These are phyloP conservation scores for Standfussiana lucernea DNA, from an alignment of 2,888 invertebrate species.

Conservation along the genomic window DNA sequence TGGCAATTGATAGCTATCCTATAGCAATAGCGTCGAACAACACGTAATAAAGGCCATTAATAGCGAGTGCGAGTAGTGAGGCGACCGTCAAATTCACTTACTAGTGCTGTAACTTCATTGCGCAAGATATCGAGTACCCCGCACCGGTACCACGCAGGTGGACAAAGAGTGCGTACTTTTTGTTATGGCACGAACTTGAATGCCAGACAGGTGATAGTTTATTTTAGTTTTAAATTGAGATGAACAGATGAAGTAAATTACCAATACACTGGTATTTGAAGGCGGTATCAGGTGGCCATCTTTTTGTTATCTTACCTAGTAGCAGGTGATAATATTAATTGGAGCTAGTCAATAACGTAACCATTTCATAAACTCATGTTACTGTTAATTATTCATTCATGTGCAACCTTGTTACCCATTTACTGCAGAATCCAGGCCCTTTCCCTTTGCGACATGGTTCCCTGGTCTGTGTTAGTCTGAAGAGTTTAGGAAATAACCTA, in stretches of 20 bases:
- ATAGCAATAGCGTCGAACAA: constrained; percentile 36
- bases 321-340: background rate
- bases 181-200: background rate
- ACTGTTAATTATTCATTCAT: background rate
- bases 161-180: constrained; percentile 46
- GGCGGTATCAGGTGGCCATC: background rate
- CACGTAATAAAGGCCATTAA: constrained; percentile 61
- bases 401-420: background rate
- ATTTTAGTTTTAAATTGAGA: constrained; percentile 13
- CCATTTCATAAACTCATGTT: background rate
- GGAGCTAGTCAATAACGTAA: background rate
- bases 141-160: constrained; percentile 42
- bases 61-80: constrained; percentile 40
- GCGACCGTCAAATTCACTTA: constrained; percentile 71
- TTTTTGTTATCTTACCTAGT: background rate
- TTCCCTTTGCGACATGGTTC: background rate
- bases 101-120: constrained; percentile 65
- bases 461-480: background rate
- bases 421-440: background rate
- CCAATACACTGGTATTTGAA: background rate
- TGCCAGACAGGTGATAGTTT: constrained; percentile 36
- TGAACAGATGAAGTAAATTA: background rate
- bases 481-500: background rate
- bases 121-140: constrained; percentile 54
- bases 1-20: constrained; percentile 18